These are phyloP conservation scores for Actinopyga echinites DNA, from an alignment of 53 echinoderm and acorn worm genomes.

Conservation along the genomic window DNA sequence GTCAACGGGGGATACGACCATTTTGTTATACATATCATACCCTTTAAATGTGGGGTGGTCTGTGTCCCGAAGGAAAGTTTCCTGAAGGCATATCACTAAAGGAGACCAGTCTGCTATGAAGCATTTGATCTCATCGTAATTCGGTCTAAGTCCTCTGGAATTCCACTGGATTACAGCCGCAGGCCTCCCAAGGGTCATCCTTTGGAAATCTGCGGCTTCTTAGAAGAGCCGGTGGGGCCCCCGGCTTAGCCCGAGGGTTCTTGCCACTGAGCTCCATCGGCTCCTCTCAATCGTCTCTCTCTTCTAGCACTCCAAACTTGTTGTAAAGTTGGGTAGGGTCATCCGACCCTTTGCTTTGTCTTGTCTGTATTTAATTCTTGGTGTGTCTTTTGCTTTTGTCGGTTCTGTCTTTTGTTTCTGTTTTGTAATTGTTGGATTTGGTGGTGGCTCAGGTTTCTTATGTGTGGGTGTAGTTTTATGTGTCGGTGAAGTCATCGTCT, in stretches of 20 bases:
- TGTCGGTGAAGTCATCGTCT: background rate
- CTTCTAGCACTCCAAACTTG: background rate
- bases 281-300: background rate
- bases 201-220: no score
- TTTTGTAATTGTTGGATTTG: background rate
- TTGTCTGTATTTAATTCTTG: background rate
- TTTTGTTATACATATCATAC: background rate
- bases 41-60: background rate
- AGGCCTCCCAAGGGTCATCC: background rate
- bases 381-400: background rate
- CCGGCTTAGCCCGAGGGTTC: background rate
- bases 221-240: background rate
- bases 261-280: no score
- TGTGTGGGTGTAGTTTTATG: background rate
- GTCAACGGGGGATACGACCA: background rate
- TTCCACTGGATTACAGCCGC: no score
- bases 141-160: no score
- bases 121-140: conserved; percentile 16
- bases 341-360: background rate
- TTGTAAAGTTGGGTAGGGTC: background rate
- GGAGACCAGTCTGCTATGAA: background rate
- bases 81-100: conserved; percentile 10
- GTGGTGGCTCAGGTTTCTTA: background rate
- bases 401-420: background rate
- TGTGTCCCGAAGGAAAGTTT: background rate